phyloP scores from a whole-genome alignment of 2,797 vertebrate species.

The Xenopus petersii region DNA sequence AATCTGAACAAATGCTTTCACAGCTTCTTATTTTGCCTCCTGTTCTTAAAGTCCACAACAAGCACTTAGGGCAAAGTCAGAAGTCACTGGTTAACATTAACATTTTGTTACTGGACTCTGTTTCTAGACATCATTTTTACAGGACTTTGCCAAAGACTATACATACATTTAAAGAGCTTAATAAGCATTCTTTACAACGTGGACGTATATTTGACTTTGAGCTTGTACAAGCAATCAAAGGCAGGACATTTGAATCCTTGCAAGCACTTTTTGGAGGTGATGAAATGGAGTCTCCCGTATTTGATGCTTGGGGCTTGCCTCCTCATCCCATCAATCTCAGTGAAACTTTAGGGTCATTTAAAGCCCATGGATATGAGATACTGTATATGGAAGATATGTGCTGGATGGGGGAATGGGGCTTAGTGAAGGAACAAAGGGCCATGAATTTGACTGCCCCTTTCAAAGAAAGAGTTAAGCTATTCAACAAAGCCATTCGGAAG shows the following conservation, averaged over 20 bases:
- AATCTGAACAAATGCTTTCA: slow-evolving; percentile 13
- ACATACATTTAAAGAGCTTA: slow-evolving; percentile 31
- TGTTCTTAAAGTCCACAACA: not conserved
- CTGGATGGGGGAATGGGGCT: slow-evolving; percentile 49
- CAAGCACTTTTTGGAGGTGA: slow-evolving; percentile 47
- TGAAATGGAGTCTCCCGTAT: slow-evolving; percentile 2
- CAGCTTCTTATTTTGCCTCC: slow-evolving; percentile 50
- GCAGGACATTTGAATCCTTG: slow-evolving; percentile 47
- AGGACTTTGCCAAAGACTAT: slow-evolving; percentile 45
- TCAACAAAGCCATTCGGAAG: slow-evolving; percentile 33
- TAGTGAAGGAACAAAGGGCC: slow-evolving; percentile 49
- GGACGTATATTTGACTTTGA: slow-evolving; percentile 49
- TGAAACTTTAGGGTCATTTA: slow-evolving; percentile 40
- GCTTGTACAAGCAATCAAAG: slow-evolving; percentile 46
- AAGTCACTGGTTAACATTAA: slow-evolving; percentile 37
- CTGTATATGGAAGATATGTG: slow-evolving; percentile 49
- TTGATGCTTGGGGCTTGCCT: slow-evolving; percentile 15
- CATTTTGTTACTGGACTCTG: slow-evolving; percentile 48
- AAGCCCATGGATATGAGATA: slow-evolving; percentile 43
- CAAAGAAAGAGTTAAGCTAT: slow-evolving; percentile 34
- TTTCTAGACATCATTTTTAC: slow-evolving; percentile 51
- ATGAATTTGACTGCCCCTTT: slow-evolving; percentile 28
- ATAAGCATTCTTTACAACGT: slow-evolving; percentile 33
- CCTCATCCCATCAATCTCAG: slow-evolving; percentile 31
- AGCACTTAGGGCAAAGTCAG: not conserved